Base-by-base conservation (phyloP, 2,888 invertebrate species). In the Sphaeridia pumilis region DNA sequence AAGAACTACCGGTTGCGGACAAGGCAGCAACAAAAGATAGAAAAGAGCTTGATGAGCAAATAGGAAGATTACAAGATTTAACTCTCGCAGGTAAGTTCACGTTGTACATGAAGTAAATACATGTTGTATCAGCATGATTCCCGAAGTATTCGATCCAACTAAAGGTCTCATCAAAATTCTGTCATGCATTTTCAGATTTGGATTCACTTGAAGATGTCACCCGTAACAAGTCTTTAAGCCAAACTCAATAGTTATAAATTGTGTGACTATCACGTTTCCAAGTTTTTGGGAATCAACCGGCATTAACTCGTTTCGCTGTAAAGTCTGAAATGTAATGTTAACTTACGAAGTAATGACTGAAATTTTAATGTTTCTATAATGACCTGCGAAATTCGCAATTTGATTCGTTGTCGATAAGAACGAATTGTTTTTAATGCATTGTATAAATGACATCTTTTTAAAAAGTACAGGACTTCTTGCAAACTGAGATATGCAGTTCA, bases 391-490 rank as follows among this genome's bases (percentile, higher is more conserved):
- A 52, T 52, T 46, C 41, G 47, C 47, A 47, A 12, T 14, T 31
- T 14, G 14, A n/a, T n/a, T n/a, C n/a, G n/a, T n/a, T n/a, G n/a
- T n/a, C n/a, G n/a, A n/a, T n/a, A n/a, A n/a, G n/a, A n/a, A n/a
- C n/a, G n/a, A n/a, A n/a, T n/a, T n/a, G n/a, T n/a, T 14, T 31
- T 31, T 31, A 31, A 31, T 31, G 31, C 14, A 31, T 50, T 42
- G 43, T 52, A 52, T 46, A 52, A 52, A 52, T 52, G 46, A 52
- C 46, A 46, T 41, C 42, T 21, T 41, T 41, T 52, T 46, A 52
- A 52, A 52, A 52, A 52, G 52, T 52, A 52, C 52, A 52, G 42
- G 52, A 52, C 52, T 52, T 52, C 41, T 52, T 52, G 52, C 47
- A 52, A 52, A 52, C 46, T 52, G 52, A 52, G 52, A 52, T 52